phyloP scores from a whole-genome alignment of 1,140 invertebrate genomes.

The Ostrea denselamellosa region DNA sequence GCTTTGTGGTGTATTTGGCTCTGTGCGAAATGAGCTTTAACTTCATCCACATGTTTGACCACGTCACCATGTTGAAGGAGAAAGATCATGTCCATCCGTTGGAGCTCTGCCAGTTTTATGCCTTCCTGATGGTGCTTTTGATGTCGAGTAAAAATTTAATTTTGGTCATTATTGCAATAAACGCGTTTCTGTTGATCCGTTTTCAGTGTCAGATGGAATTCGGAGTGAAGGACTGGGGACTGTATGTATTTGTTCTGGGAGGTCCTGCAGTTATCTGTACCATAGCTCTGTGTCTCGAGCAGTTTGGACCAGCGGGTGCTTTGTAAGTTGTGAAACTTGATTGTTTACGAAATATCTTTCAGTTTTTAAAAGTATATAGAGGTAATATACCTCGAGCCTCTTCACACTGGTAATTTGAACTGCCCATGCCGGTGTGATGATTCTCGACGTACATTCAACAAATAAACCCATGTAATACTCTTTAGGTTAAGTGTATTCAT shows the following conservation, averaged over 20 bases:
- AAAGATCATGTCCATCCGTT: conserved; percentile 43
- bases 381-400: too few species aligned
- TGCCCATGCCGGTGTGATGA: too few species aligned
- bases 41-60: conserved; percentile 52
- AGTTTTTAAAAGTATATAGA: too few species aligned
- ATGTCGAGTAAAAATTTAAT: conserved; percentile 47
- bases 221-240: conserved; percentile 47
- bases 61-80: conserved; percentile 45
- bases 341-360: too few species aligned
- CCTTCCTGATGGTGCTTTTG: conserved; percentile 49
- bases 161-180: conserved; percentile 46
- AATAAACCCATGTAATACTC: too few species aligned
- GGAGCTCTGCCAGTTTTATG: conserved; percentile 50
- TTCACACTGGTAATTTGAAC: too few species aligned
- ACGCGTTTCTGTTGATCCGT: conserved; percentile 54
- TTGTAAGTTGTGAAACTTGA: conserved; percentile 57
- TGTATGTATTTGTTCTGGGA: conserved; percentile 25
- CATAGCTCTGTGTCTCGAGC: not conserved
- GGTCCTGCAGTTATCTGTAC: not conserved
- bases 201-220: conserved; percentile 43
- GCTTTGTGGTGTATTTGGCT: conserved; percentile 54
- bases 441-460: too few species aligned
- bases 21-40: conserved; percentile 53
- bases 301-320: conserved; percentile 51
- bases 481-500: too few species aligned